phyloP scores from a whole-genome alignment of 1,140 invertebrate species.

The Drosophila mauritiana region DNA sequence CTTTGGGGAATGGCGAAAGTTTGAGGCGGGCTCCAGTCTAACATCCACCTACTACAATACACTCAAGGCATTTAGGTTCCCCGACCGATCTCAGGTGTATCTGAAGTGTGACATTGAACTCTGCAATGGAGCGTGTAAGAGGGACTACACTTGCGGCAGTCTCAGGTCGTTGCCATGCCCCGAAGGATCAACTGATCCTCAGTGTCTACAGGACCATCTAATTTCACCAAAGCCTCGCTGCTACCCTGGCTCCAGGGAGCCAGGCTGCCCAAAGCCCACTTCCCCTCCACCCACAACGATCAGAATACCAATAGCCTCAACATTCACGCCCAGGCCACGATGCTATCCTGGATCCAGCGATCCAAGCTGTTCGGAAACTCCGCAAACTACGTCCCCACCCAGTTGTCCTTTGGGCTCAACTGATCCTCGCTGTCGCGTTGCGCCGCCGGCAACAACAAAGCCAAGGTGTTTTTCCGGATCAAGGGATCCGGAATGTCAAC shows the following conservation, averaged over 20 bases:
- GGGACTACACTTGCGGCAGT: constrained; percentile 50
- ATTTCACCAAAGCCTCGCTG: constrained; percentile 56
- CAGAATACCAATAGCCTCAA: constrained; percentile 18
- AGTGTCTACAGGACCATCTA: constrained; percentile 68
- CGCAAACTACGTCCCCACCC: constrained; percentile 12
- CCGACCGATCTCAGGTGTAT: constrained; percentile 89
- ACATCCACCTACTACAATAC: constrained; percentile 89
- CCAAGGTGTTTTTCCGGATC: constrained; percentile 77
- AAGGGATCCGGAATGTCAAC: constrained; percentile 81
- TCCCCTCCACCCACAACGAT: constrained; percentile 41
- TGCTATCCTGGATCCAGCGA: constrained; percentile 84
- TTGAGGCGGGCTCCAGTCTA: constrained; percentile 86
- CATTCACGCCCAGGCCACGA: constrained; percentile 27
- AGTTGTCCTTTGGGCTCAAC: constrained; percentile 26
- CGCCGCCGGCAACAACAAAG: constrained; percentile 20
- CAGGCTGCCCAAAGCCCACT: constrained; percentile 71
- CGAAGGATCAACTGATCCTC: constrained; percentile 84
- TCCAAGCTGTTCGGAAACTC: constrained; percentile 69
- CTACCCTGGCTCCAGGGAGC: constrained; percentile 85
- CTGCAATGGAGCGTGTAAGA: constrained; percentile 81
- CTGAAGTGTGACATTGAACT: constrained; percentile 91
- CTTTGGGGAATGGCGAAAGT: constrained; percentile 88
- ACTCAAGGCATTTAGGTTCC: constrained; percentile 90
- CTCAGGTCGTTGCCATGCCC: constrained; percentile 61
- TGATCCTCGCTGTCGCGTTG: constrained; percentile 13